Evolutionary conservation across 2,888 invertebrate species (phyloP).

Genomic region (Cantharis rufa): DNA sequence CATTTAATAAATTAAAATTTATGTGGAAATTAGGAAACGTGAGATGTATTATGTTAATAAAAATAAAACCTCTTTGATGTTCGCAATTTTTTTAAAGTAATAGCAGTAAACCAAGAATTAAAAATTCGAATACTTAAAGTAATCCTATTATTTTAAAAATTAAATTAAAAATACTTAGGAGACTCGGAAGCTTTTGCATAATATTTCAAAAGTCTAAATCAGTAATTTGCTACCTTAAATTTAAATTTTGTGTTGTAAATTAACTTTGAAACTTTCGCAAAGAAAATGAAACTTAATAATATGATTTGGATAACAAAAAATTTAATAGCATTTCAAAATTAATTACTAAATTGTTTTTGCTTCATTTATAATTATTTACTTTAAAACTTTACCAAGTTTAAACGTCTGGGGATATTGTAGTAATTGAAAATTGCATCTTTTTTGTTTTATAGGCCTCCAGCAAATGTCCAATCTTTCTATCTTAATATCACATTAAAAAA

Average conservation of each 20-base stretch:
- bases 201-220: constrained; percentile 7
- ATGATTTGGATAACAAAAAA: constrained; percentile 3
- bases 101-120: background rate
- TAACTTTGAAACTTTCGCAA: constrained; percentile 11
- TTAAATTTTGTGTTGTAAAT: constrained; percentile 13
- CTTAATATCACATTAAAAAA: no score
- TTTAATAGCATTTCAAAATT: constrained; percentile 5
- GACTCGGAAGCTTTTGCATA: constrained; percentile 2
- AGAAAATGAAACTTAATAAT: constrained; percentile 4
- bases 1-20: background rate
- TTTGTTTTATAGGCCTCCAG: background rate
- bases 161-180: constrained; percentile 4
- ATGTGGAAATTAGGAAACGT: background rate
- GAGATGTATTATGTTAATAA: background rate
- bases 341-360: background rate
- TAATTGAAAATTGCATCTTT: background rate
- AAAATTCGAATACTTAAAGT: background rate
- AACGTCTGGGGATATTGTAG: background rate
- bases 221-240: constrained; percentile 8
- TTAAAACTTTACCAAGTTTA: background rate
- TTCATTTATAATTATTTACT: background rate
- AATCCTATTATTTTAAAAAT: constrained; percentile 3
- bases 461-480: no score
- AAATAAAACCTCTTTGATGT: background rate
- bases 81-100: background rate